Base-by-base conservation (phyloP, 2,797 vertebrate species). In the Leptatherina wallacei region DNA sequence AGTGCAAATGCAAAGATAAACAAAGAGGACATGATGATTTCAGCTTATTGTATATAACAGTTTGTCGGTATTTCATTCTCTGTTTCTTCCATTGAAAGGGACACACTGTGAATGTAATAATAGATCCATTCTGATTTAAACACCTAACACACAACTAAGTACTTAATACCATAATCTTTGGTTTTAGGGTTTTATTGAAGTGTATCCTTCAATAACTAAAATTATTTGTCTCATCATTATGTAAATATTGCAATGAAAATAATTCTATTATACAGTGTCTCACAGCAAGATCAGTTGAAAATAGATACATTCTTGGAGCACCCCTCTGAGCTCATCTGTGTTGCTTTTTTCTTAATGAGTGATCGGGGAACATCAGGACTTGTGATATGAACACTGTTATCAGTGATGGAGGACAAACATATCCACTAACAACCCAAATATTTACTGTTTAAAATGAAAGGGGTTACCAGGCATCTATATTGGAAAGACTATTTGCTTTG, bases 1-100 rank as follows among this genome's bases (percentile, higher is more conserved):
- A 52, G 52, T 29, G 29, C n/a, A 65, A 67, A 51, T 60, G 36
- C 47, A 66, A 54, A 52, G 64, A 36, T 12, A 29, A 38, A 66
- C 27, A 40, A 61, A 10, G 58, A 61, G 42, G 5, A 49, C 22
- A 47, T 10, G 22, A 35, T 47, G 22, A 40, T 66, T 71, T 47
- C 29, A 75, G 24, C 6, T 38, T 22, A 20, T 12, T 33, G 1
- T 32, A 6, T 11, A 4, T 12, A 9, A 24, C 12, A 13, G 29
- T 40, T 69, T 32, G 30, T 29, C 27, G 3, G 0, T 8, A 54
- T 4, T 61, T 55, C 33, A 18, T 57, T 29, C 8, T 62, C 2
- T 0, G 0, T 67, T 61, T 32, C 33, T 44, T 71, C 3, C 33
- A 11, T 58, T 30, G 36, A 58, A 71, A 29, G 24, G 18, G n/a